Evolutionary conservation across 64 coral and sea anemone genomes (phyloP).

Genomic region (Dendronephthya gigantea): DNA sequence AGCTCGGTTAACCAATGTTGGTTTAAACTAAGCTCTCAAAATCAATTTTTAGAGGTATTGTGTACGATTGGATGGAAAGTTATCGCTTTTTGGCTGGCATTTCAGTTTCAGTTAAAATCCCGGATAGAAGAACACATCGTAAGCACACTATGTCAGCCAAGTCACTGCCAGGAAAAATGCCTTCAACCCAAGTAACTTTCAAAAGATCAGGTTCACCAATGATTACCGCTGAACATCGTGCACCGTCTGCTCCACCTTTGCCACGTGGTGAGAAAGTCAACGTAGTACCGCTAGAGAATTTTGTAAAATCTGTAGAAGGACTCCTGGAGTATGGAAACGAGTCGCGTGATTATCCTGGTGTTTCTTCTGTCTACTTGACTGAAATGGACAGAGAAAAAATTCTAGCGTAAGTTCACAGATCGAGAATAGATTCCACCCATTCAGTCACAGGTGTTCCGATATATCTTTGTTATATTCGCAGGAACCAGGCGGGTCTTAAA

Average conservation of each 20-base stretch:
- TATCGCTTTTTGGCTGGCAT: slow-evolving; percentile 79
- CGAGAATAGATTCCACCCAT: too few species aligned
- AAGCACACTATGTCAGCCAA: slow-evolving; percentile 51
- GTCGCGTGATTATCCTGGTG: not conserved
- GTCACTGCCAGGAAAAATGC: slow-evolving; percentile 56
- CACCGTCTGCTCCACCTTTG: slow-evolving; percentile 74
- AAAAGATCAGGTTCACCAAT: slow-evolving; percentile 1
- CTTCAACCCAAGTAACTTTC: slow-evolving; percentile 23
- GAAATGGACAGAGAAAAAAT: not conserved
- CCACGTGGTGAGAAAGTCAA: slow-evolving; percentile 24
- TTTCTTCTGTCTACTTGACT: not conserved
- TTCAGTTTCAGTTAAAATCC: slow-evolving; percentile 45
- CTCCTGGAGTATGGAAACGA: not conserved
- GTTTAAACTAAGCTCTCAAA: not conserved
- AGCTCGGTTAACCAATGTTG: too few species aligned
- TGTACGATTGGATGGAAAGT: slow-evolving; percentile 97
- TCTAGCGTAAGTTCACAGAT: not conserved
- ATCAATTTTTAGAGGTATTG: slow-evolving; percentile 44
- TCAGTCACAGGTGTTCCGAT: too few species aligned
- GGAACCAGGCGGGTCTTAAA: not conserved
- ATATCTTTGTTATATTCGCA: not conserved
- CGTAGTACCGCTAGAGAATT: slow-evolving; percentile 5
- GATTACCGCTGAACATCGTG: slow-evolving; percentile 26
- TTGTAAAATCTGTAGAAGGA: not conserved
- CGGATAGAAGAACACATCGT: slow-evolving; percentile 34